Evolutionary conservation across 2,888 invertebrate genomes (phyloP).

Genomic region (Drosophila atripex): DNA sequence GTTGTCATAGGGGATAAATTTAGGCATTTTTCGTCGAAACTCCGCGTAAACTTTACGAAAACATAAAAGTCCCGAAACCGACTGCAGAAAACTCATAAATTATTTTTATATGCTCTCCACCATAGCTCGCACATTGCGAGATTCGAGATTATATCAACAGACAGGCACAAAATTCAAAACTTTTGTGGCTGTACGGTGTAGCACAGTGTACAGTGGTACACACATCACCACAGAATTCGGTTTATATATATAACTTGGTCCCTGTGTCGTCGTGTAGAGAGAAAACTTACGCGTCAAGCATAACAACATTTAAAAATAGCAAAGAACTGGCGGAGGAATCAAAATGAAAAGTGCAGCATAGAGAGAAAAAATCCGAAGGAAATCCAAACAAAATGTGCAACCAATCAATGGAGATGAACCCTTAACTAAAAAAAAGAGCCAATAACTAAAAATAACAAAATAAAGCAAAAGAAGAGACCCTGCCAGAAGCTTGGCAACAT

Average conservation of each 20-base stretch:
- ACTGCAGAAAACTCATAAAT: constrained; percentile 78
- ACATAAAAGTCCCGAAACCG: constrained; percentile 40
- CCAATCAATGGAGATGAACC: constrained; percentile 71
- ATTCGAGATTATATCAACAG: constrained; percentile 23
- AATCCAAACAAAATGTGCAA: constrained; percentile 62
- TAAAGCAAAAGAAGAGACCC: constrained; percentile 22
- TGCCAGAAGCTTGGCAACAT: constrained; percentile 58
- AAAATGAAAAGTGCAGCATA: constrained; percentile 70
- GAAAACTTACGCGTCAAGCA: constrained; percentile 71
- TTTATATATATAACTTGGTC: constrained; percentile 31
- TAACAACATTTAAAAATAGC: constrained; percentile 75
- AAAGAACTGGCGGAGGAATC: constrained; percentile 56
- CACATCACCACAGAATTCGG: constrained; percentile 10
- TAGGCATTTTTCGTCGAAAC: constrained; percentile 40
- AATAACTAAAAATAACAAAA: constrained; percentile 55
- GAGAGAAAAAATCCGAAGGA: constrained; percentile 26
- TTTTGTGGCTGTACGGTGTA: constrained; percentile 59
- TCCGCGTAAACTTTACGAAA: constrained; percentile 45
- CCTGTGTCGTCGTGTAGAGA: constrained; percentile 49
- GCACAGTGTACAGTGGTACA: constrained; percentile 30
- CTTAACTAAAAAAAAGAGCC: constrained; percentile 52
- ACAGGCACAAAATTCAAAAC: constrained; percentile 38
- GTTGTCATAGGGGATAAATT: constrained; percentile 35
- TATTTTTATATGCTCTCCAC: constrained; percentile 57
- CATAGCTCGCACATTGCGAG: constrained; percentile 10